Conservation (phyloP, 2,888 invertebrate species). For the Drosophila neotestacea region DNA sequence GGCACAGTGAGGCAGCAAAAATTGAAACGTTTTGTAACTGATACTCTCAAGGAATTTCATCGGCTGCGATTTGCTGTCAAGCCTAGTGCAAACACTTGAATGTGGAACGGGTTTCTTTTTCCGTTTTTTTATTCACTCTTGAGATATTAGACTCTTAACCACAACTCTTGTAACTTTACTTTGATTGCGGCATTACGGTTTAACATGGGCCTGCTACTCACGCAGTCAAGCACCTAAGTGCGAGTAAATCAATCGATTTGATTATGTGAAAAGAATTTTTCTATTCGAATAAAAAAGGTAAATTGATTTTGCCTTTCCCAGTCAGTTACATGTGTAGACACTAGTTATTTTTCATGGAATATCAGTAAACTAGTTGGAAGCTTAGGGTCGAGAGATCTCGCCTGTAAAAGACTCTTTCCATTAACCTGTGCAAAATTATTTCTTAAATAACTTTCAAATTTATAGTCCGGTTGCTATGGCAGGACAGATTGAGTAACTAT, state of each 20-base stretch:
- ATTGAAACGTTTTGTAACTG: conserved; percentile 78
- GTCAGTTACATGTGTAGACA: not conserved
- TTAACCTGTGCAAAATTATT: no score
- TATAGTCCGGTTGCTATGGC: no score
- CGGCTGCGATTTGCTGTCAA: conserved; percentile 68
- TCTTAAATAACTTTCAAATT: no score
- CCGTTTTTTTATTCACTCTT: not conserved
- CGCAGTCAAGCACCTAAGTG: conserved; percentile 33
- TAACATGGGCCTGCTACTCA: conserved; percentile 34
- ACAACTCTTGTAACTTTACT: conserved; percentile 42
- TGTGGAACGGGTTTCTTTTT: conserved; percentile 52
- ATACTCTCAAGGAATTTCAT: conserved; percentile 67
- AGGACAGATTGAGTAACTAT: no score
- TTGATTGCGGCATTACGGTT: conserved; percentile 52
- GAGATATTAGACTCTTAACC: conserved; percentile 39
- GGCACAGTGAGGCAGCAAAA: conserved; percentile 72
- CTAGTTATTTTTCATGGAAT: not conserved
- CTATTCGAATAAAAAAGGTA: not conserved
- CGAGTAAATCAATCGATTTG: conserved; percentile 31
- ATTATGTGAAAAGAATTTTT: conserved; percentile 30
- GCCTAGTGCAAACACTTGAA: conserved; percentile 72
- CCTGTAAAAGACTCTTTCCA: no score
- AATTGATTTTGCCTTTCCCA: not conserved
- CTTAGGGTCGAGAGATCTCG: no score
- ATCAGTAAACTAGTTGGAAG: no score